A percentile compares a stretch with the other conserved stretches of the same genome.
phyloP scores from a whole-genome alignment of 1,140 invertebrate genomes.

The Calephelis virginiensis region DNA sequence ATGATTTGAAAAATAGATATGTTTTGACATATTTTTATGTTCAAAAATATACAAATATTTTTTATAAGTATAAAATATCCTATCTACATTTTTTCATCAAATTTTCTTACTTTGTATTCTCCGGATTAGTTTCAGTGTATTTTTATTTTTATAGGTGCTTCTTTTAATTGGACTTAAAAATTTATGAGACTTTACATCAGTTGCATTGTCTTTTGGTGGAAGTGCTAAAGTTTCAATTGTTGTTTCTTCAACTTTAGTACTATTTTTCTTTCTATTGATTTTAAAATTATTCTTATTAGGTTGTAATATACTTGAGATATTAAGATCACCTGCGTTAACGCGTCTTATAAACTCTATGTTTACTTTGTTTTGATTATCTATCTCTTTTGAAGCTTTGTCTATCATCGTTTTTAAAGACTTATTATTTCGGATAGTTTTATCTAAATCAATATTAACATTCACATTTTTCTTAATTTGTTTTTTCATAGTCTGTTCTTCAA shows the following conservation, averaged over 20 bases:
- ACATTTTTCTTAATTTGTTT: background rate
- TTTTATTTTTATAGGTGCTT: conserved; percentile 7
- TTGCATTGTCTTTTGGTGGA: background rate
- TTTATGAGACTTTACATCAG: background rate
- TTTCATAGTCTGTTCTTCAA: background rate
- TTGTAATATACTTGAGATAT: background rate
- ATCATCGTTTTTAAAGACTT: conserved; percentile 35
- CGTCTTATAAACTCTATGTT: conserved; percentile 41
- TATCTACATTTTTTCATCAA: background rate
- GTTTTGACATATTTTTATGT: no score
- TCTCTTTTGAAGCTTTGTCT: conserved; percentile 40
- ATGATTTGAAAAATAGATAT: no score
- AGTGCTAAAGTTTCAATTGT: background rate
- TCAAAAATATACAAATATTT: no score
- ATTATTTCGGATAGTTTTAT: background rate
- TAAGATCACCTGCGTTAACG: background rate
- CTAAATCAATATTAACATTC: background rate
- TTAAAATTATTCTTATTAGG: background rate
- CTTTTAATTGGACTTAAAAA: background rate
- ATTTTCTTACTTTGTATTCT: background rate
- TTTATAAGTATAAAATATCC: no score
- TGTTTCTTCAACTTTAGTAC: background rate
- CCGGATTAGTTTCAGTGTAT: background rate
- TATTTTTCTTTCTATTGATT: background rate
- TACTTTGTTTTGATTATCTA: conserved; percentile 49